Conservation (phyloP, 2,888 invertebrate species). For the Zaprionus lineosus region DNA sequence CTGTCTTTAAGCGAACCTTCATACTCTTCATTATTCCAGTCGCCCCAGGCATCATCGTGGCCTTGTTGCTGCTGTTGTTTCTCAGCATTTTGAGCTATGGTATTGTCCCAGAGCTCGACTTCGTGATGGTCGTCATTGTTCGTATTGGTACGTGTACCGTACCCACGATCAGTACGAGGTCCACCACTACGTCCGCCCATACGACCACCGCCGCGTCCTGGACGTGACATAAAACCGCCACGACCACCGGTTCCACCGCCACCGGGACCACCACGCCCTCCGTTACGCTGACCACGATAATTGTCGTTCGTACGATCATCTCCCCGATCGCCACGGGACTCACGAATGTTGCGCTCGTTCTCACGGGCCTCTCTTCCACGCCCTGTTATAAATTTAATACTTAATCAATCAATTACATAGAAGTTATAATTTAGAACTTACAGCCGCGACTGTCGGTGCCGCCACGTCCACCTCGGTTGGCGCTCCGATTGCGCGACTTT, state of each 20-base stretch:
- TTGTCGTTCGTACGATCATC: conserved; percentile 68
- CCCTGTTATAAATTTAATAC: conserved; percentile 75
- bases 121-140: conserved; percentile 82
- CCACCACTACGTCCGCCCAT: conserved; percentile 84
- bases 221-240: conserved; percentile 52
- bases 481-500: conserved; percentile 82
- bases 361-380: conserved; percentile 86
- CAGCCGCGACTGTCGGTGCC: conserved; percentile 85
- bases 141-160: conserved; percentile 74
- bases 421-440: conserved; percentile 50
- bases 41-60: conserved; percentile 85
- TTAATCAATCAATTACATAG: background rate
- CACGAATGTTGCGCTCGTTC: conserved; percentile 84
- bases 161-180: conserved; percentile 81
- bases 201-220: conserved; percentile 83
- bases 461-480: conserved; percentile 82
- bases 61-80: conserved; percentile 81
- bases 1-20: conserved; percentile 96
- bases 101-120: conserved; percentile 86
- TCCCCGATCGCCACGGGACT: conserved; percentile 81
- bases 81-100: conserved; percentile 82
- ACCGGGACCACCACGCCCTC: conserved; percentile 52
- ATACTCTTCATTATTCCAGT: conserved; percentile 97
- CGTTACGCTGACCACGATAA: conserved; percentile 69
- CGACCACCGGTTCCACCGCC: conserved; percentile 52